Base-by-base conservation (phyloP, 1,140 invertebrate genomes). In the Diabrotica undecimpunctata region DNA sequence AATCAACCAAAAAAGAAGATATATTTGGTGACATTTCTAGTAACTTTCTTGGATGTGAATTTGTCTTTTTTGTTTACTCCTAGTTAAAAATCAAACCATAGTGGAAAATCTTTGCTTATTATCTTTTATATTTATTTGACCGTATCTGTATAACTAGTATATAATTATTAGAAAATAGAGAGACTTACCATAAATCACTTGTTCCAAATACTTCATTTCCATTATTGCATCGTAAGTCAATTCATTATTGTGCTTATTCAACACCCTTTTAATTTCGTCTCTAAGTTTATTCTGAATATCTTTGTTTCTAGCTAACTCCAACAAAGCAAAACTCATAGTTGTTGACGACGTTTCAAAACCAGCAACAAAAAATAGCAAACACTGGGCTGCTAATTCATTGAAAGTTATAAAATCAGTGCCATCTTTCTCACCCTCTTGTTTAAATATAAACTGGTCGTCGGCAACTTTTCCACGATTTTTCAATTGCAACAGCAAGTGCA, bases 211-310 rank as follows among this genome's bases (percentile, higher is more conserved):
- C 0, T 77, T 79, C 77, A 89, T 80, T n/a, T 83, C 80, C n/a
- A 79, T 72, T 3, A 88, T 65, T 10, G 79, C 77, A 7, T 86
- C 84, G 66, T 85, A 87, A 41, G 78, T 83, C 0, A 86, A 67
- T 61, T 81, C 69, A 5, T 80, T 79, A n/a, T 79, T 70, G 62
- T 84, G 73, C 58, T 78, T 77, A 7, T 69, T 58, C 0, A 85
- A 36, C 11, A 81, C 79, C 5, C 71, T 54, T 12, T 78, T 70
- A 0, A 84, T 79, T 70, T 85, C 81, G 5, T 76, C 51, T 10
- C 82, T 71, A 7, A 79, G 65, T 62, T 79, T 81, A 2, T 74
- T 38, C 65, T 85, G 83, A 5, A 82, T 71, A 11, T 81, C 75
- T 5, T 74, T 75, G 72, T 83, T 74, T 38, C 73, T 54, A 0